Evolutionary conservation across 1,140 invertebrate species (phyloP), one percentile per base, ranked within the genome.

Genomic region (Pissodes strobi): DNA sequence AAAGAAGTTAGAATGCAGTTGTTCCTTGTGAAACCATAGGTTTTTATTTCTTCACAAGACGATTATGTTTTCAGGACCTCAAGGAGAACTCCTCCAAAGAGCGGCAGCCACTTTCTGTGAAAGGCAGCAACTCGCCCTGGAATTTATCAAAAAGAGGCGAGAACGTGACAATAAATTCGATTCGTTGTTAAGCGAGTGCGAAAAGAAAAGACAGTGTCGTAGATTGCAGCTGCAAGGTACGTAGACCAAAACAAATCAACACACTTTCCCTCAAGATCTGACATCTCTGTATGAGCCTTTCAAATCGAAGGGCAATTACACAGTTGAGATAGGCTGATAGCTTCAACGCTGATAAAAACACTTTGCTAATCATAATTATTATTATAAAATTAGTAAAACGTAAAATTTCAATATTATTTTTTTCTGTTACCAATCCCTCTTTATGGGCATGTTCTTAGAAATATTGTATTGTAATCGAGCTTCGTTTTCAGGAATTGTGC

Each of bases 41-140:
- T n/a, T n/a, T n/a, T n/a, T n/a, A n/a, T n/a, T n/a, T n/a, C n/a
- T n/a, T n/a, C n/a, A n/a, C n/a, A n/a, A n/a, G n/a, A n/a, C n/a
- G n/a, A n/a, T n/a, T n/a, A n/a, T n/a, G n/a, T n/a, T n/a, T n/a
- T 12, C 46, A 64, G 61, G 63, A 12, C 25, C 51, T 41, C 80
- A 83, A 27, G 91, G 92, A 12, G 86, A 91, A 57, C 79, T 78
- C 23, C 85, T 95, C 62, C 78, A 83, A 53, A 76, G 79, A 39
- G 91, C 90, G 2, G 91, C 94, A 15, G 88, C 94, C 2, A 87
- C 83, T 15, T 99, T 98, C 79, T 98, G 96, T 79, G 87, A 92
- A 48, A 90, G 94, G 27, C 97, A 99, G 79, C 91, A 96, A 69
- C 87, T 94, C 67, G 95, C 94, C 0, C 79, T 97, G 27, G 94